phyloP scores from a whole-genome alignment of 2,888 invertebrate species.

The Endomychus coccineus region DNA sequence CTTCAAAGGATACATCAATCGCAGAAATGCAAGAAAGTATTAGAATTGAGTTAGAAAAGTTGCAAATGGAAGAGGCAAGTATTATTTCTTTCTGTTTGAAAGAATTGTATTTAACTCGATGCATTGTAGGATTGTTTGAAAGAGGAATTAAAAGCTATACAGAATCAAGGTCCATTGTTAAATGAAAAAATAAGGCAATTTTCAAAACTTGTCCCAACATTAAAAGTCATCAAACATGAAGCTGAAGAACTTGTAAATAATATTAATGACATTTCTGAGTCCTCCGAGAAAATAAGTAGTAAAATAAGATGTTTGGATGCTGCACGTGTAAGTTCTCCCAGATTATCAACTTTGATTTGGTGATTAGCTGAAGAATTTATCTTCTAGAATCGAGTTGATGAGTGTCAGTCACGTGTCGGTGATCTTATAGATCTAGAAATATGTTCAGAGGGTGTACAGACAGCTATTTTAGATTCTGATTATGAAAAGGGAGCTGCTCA shows the following conservation, averaged over 20 bases:
- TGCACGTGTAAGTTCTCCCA: constrained; percentile 64
- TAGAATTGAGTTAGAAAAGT: constrained; percentile 49
- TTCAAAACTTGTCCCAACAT: constrained; percentile 71
- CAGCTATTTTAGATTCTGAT: constrained; percentile 89
- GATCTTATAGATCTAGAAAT: constrained; percentile 91
- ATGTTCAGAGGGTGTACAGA: constrained; percentile 95
- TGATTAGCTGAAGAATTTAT: constrained; percentile 7
- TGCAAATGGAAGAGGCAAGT: constrained; percentile 53
- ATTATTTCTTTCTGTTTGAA: constrained; percentile 1
- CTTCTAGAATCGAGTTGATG: constrained; percentile 77
- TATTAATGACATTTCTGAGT: constrained; percentile 76
- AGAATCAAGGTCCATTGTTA: constrained; percentile 67
- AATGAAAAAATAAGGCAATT: constrained; percentile 75
- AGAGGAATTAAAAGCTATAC: constrained; percentile 59
- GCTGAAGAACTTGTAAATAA: constrained; percentile 75
- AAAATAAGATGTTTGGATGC: constrained; percentile 91
- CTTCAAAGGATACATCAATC: constrained; percentile 16
- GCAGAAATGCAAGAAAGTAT: constrained; percentile 47
- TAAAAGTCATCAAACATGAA: constrained; percentile 70
- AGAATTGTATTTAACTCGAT: not conserved
- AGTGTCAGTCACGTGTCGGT: constrained; percentile 89
- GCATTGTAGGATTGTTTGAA: constrained; percentile 59
- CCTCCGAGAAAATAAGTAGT: constrained; percentile 90
- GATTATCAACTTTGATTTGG: not conserved
- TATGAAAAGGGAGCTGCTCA: constrained; percentile 96